phyloP scores from a whole-genome alignment of 2,113 vertebrate species.

The Falco punctatus region DNA sequence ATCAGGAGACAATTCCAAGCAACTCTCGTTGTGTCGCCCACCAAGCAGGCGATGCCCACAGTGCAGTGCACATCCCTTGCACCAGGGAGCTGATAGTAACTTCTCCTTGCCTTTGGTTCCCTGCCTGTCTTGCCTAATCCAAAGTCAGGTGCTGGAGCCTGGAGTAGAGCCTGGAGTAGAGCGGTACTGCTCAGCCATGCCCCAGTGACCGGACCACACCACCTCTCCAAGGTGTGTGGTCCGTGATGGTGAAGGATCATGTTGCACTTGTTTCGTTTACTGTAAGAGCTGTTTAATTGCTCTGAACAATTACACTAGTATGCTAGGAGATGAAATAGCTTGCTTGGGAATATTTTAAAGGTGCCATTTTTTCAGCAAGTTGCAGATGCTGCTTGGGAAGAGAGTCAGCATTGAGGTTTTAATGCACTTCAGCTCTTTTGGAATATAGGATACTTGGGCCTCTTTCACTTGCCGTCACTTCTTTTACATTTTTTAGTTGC shows the following conservation, averaged over 20 bases:
- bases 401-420: not conserved
- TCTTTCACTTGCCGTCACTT: not conserved
- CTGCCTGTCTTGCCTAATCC: not conserved
- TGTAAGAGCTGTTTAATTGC: conserved; percentile 52
- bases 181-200: not conserved
- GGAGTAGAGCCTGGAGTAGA: not conserved
- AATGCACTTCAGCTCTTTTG: not conserved
- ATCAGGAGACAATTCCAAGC: not conserved
- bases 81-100: not conserved
- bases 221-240: conserved; percentile 43
- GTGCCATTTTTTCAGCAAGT: not conserved
- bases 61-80: not conserved
- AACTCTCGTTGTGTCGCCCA: not conserved
- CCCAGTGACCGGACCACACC: not conserved
- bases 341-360: conserved; percentile 46
- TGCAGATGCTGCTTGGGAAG: not conserved
- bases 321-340: conserved; percentile 16
- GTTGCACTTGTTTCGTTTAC: conserved; percentile 45
- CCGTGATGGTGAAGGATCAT: not conserved
- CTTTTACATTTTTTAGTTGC: conserved; percentile 4
- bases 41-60: fast-evolving
- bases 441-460: not conserved
- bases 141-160: not conserved
- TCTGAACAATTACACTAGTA: conserved; percentile 21
- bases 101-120: too few species aligned